Conservation (phyloP, 92 coral and sea anemone genomes). For the Micromussa lordhowensis region DNA sequence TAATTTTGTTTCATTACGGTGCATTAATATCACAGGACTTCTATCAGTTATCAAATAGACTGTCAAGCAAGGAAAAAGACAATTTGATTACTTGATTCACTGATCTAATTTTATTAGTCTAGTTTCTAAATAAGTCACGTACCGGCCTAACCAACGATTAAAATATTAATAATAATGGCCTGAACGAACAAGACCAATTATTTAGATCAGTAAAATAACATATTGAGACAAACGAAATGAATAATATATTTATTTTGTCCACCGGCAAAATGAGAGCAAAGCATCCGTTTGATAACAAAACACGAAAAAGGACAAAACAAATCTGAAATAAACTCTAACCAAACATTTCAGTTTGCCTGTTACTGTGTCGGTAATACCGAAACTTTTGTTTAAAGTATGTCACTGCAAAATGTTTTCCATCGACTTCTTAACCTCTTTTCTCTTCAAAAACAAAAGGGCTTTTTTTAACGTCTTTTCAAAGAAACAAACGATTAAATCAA, state of each 20-base stretch:
- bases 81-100: not conserved
- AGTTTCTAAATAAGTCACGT: conserved; percentile 2
- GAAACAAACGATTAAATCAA: no score
- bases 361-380: not conserved
- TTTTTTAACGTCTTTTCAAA: no score
- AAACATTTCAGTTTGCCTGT: not conserved
- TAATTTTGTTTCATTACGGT: not conserved
- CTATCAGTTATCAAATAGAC: not conserved
- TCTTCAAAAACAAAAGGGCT: not conserved
- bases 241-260: not conserved
- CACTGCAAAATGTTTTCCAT: not conserved
- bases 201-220: not conserved
- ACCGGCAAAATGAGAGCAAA: not conserved
- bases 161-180: not conserved
- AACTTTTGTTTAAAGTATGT: not conserved
- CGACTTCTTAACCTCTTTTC: not conserved
- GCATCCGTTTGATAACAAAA: not conserved
- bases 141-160: not conserved
- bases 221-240: not conserved
- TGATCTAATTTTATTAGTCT: not conserved
- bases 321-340: not conserved
- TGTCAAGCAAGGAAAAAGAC: not conserved
- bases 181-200: not conserved
- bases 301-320: not conserved
- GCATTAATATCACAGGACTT: not conserved